Percentiles rank a stretch among this genome's conserved stretches.
Evolutionary conservation across 2,113 vertebrate genomes (phyloP).

Genomic region (Grammomys surdaster): DNA sequence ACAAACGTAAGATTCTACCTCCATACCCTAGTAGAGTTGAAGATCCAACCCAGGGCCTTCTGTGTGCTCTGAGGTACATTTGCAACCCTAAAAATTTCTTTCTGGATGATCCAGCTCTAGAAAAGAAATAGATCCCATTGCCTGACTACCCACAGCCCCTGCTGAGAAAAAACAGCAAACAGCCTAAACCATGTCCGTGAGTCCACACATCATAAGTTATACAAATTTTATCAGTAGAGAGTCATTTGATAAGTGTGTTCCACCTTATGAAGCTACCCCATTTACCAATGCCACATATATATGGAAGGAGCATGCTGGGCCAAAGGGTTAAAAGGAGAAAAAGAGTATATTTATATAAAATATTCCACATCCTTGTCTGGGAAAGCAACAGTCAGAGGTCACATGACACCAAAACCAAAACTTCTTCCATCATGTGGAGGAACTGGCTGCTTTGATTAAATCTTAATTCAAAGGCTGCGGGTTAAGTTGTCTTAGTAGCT

Average conservation of each 20-base stretch:
- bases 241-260: neutral
- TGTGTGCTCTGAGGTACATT: neutral
- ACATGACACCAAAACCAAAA: constrained; percentile 41
- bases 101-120: neutral
- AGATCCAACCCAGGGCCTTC: neutral
- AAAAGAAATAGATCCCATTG: neutral
- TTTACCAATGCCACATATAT: neutral
- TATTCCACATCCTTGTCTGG: constrained; percentile 72
- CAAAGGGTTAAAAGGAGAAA: constrained; percentile 58
- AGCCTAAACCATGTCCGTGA: neutral
- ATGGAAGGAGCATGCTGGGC: neutral
- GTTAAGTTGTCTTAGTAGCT: constrained; percentile 1
- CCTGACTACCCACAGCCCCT: neutral
- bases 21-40: neutral
- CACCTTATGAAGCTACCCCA: neutral
- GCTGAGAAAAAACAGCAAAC: neutral
- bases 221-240: neutral
- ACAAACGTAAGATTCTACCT: neutral
- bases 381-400: constrained; percentile 71
- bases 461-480: constrained; percentile 31
- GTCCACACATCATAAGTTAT: neutral
- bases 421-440: constrained; percentile 64
- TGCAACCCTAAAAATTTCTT: neutral
- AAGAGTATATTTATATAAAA: constrained; percentile 55
- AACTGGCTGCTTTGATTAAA: constrained; percentile 72